These are phyloP conservation scores for Cantharis lateralis DNA, from an alignment of 2,888 invertebrate species.

Conservation along the genomic window DNA sequence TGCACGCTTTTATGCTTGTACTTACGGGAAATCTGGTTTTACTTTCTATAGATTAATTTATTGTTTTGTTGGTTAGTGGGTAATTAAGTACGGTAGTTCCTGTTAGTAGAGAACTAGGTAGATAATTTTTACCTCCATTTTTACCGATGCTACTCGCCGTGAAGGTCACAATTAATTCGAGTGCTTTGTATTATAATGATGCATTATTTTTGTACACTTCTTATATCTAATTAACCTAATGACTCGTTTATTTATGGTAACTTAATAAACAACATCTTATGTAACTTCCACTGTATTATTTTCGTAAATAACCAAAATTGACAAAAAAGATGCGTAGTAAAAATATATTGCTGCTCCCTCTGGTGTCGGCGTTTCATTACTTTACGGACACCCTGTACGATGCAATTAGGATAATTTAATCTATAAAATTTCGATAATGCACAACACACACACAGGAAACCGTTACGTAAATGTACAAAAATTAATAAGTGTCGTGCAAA, in stretches of 20 bases:
- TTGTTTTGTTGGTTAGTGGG: slow-evolving; percentile 33
- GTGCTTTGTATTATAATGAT: slow-evolving; percentile 27
- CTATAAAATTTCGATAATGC: background rate
- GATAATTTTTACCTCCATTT: slow-evolving; percentile 6
- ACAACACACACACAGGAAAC: background rate
- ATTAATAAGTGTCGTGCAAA: background rate
- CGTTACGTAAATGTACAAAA: background rate
- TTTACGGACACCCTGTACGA: background rate
- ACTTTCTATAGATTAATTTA: slow-evolving; percentile 14
- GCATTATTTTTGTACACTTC: slow-evolving; percentile 1
- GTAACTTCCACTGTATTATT: background rate
- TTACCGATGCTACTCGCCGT: slow-evolving; percentile 26
- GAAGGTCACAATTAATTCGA: slow-evolving; percentile 27
- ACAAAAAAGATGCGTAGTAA: background rate
- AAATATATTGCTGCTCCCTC: background rate
- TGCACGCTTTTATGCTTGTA: background rate
- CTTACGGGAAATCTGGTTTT: background rate
- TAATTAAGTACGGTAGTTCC: slow-evolving; percentile 37
- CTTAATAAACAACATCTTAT: background rate
- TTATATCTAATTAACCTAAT: background rate
- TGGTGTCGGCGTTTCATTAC: background rate
- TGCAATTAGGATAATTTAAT: background rate
- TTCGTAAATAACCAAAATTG: background rate
- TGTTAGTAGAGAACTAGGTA: slow-evolving; percentile 37
- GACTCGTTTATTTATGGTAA: background rate